These are phyloP conservation scores for Pollenia angustigena DNA, from an alignment of 2,888 invertebrate genomes.

Conservation along the genomic window DNA sequence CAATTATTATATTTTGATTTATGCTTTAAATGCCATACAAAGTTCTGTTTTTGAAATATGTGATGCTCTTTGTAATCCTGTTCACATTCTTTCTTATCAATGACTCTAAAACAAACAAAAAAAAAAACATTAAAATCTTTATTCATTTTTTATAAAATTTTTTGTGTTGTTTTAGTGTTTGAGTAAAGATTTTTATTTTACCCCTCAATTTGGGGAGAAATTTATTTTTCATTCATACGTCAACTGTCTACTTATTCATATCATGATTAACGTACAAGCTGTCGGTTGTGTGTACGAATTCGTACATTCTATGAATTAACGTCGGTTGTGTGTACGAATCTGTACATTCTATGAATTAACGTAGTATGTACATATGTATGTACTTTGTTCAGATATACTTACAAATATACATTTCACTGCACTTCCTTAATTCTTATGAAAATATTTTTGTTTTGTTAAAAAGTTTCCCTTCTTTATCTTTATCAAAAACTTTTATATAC, in stretches of 20 bases:
- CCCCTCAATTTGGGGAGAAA: slow-evolving; percentile 41
- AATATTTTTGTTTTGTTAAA: slow-evolving; percentile 9
- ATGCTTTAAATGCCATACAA: background rate
- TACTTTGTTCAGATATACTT: too few relatives aligned
- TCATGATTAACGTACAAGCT: slow-evolving; percentile 16
- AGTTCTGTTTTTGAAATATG: background rate
- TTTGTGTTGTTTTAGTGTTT: slow-evolving; percentile 33
- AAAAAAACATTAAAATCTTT: background rate
- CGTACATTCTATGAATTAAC: background rate
- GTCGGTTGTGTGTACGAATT: background rate
- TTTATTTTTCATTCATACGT: slow-evolving; percentile 14
- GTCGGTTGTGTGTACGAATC: too few relatives aligned
- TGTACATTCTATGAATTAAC: too few relatives aligned
- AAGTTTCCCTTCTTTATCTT: slow-evolving; percentile 10
- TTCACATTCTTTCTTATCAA: background rate
- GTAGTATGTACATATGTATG: too few relatives aligned
- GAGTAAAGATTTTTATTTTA: background rate
- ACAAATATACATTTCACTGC: background rate
- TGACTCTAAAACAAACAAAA: background rate
- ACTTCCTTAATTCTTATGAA: slow-evolving; percentile 15
- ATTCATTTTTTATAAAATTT: slow-evolving; percentile 15
- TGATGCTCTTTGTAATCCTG: background rate
- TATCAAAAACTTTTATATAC: slow-evolving; percentile 8
- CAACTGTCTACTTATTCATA: slow-evolving; percentile 29
- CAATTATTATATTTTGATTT: background rate